Conservation (phyloP, 2,888 invertebrate species). For the Hypomecis punctinalis region DNA sequence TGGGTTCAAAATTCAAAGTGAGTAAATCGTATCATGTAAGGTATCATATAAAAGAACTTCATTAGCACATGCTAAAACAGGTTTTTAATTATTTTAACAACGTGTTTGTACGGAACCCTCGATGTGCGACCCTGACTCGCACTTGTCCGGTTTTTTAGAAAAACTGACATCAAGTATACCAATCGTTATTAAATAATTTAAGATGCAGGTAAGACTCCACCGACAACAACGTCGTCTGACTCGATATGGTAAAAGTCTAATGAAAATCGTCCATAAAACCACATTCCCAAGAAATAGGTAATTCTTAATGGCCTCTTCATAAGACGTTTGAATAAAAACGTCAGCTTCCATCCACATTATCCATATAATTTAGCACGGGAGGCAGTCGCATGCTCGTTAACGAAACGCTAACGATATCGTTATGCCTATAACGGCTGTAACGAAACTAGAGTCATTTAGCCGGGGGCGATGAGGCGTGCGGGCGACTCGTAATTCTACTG, state of each 20-base stretch:
- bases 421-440: conserved; percentile 3
- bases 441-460: conserved; percentile 15
- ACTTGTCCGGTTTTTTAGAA: too few species aligned
- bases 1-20: too few species aligned
- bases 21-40: too few species aligned
- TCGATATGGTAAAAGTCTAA: not conserved
- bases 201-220: too few species aligned
- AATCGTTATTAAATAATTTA: too few species aligned
- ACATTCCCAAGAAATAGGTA: not conserved
- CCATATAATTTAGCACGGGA: conserved; percentile 10
- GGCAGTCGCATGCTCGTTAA: conserved; percentile 7
- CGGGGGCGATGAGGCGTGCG: conserved; percentile 13
- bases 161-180: too few species aligned
- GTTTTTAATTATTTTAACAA: too few species aligned
- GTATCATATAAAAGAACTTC: too few species aligned
- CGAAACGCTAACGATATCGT: conserved; percentile 18
- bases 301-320: not conserved
- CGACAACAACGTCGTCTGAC: too few species aligned
- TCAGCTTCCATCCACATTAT: conserved; percentile 7
- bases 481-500: conserved; percentile 12
- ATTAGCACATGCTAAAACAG: too few species aligned
- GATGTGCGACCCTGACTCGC: too few species aligned
- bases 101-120: too few species aligned
- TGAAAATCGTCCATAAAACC: not conserved
- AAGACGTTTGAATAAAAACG: conserved; percentile 3